phyloP scores from a whole-genome alignment of 2,888 invertebrate genomes.

The Hyppa rectilinea region DNA sequence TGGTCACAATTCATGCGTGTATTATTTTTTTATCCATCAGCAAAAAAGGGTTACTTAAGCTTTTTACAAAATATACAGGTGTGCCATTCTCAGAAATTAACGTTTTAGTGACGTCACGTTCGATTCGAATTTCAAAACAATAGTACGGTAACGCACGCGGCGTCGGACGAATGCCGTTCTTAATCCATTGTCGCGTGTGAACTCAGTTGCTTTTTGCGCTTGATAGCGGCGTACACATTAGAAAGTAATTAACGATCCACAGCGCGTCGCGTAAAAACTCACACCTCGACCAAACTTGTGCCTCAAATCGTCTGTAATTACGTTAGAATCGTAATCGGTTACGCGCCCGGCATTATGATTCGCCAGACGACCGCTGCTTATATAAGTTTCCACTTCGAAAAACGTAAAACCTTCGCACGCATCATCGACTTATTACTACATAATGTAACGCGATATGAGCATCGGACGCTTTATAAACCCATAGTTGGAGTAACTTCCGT shows the following conservation, averaged over 20 bases:
- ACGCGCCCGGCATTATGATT: slow-evolving; percentile 81
- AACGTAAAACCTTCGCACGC: slow-evolving; percentile 82
- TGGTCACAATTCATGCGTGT: slow-evolving; percentile 52
- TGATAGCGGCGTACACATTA: slow-evolving; percentile 82
- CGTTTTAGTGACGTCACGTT: slow-evolving; percentile 81
- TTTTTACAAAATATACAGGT: slow-evolving; percentile 56
- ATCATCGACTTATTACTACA: slow-evolving; percentile 82
- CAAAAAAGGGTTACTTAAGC: slow-evolving; percentile 20
- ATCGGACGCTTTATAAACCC: slow-evolving; percentile 76
- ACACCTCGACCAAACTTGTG: slow-evolving; percentile 74
- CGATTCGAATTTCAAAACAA: slow-evolving; percentile 85
- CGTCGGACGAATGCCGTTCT: slow-evolving; percentile 73
- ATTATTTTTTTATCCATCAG: slow-evolving; percentile 39
- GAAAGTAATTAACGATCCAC: slow-evolving; percentile 85
- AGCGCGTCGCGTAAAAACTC: slow-evolving; percentile 75
- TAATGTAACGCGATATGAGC: slow-evolving; percentile 80
- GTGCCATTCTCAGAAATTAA: slow-evolving; percentile 81
- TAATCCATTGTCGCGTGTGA: slow-evolving; percentile 85
- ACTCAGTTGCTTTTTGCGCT: slow-evolving; percentile 76
- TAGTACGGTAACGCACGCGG: slow-evolving; percentile 83
- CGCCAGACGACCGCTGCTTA: slow-evolving; percentile 76
- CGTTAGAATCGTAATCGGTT: slow-evolving; percentile 82
- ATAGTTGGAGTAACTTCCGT: slow-evolving; percentile 85
- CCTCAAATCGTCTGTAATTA: slow-evolving; percentile 77
- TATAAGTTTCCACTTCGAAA: slow-evolving; percentile 82